Evolutionary conservation across 2,888 invertebrate species (phyloP).

Genomic region (Cryptops parisi): DNA sequence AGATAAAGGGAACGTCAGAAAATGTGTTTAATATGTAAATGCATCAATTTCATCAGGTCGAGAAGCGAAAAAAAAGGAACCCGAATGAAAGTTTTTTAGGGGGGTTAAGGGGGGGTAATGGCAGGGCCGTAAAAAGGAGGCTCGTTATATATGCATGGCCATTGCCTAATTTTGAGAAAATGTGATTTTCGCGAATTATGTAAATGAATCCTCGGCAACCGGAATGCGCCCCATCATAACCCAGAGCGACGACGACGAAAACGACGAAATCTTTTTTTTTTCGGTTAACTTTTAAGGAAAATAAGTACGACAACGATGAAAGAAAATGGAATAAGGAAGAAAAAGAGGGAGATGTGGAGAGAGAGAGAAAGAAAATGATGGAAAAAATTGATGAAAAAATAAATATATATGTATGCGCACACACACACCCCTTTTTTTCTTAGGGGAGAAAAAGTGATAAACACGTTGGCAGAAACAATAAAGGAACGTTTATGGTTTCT

Average conservation of each 20-base stretch:
- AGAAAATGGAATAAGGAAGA: background rate
- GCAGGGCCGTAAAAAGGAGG: background rate
- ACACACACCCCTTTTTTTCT: no score
- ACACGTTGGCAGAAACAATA: no score
- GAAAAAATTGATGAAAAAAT: no score
- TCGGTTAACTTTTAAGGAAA: no score
- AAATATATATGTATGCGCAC: no score
- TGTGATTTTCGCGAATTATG: slow-evolving; percentile 14
- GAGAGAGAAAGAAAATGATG: background rate
- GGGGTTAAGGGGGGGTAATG: no score
- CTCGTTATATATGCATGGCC: slow-evolving; percentile 12
- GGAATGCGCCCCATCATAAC: background rate
- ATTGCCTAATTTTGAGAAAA: slow-evolving; percentile 12
- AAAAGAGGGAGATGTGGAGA: background rate
- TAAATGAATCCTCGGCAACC: slow-evolving; percentile 10
- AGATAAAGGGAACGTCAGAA: background rate
- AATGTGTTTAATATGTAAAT: slow-evolving; percentile 11
- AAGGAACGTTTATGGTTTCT: no score
- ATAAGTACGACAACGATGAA: background rate
- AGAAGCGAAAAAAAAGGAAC: background rate
- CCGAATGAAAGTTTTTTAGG: background rate
- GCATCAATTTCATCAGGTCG: slow-evolving; percentile 8
- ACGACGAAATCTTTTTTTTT: background rate
- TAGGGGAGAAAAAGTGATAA: no score
- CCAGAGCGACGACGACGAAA: background rate